A percentile compares a stretch with the other conserved stretches of the same genome.
Conservation (phyloP, 2,888 invertebrate species). For the Archips xylosteana region DNA sequence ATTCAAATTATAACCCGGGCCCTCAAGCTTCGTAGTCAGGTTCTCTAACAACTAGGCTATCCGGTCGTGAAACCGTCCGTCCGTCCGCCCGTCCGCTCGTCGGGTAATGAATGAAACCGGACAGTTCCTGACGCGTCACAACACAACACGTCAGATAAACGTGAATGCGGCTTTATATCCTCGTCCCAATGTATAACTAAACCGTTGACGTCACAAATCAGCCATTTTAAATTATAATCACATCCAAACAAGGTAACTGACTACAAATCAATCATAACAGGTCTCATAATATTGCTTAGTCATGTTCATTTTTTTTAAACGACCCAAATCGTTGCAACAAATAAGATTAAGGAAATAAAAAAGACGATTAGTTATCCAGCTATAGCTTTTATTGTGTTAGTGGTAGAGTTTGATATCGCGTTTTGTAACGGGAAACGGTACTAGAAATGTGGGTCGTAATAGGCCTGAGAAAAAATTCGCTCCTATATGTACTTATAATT, state of each 20-base stretch:
- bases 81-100: too few species aligned
- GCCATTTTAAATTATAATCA: conserved; percentile 14
- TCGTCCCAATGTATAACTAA: not conserved
- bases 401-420: not conserved
- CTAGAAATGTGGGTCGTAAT: conserved; percentile 1
- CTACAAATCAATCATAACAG: conserved; percentile 31
- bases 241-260: conserved; percentile 9
- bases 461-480: not conserved
- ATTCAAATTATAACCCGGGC: too few species aligned
- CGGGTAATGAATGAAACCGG: too few species aligned
- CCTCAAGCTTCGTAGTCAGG: too few species aligned
- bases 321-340: conserved; percentile 11
- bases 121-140: too few species aligned
- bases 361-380: not conserved
- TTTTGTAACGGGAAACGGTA: not conserved
- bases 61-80: too few species aligned
- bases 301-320: conserved; percentile 24
- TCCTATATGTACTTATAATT: not conserved
- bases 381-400: not conserved
- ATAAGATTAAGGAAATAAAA: conserved; percentile 23
- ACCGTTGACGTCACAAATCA: conserved; percentile 18
- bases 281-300: conserved; percentile 29
- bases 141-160: too few species aligned
- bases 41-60: too few species aligned
- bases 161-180: not conserved